A percentile compares a stretch with the other conserved stretches of the same genome.
Evolutionary conservation across 2,888 invertebrate genomes (phyloP).

Genomic region (Rhagonycha fulva): DNA sequence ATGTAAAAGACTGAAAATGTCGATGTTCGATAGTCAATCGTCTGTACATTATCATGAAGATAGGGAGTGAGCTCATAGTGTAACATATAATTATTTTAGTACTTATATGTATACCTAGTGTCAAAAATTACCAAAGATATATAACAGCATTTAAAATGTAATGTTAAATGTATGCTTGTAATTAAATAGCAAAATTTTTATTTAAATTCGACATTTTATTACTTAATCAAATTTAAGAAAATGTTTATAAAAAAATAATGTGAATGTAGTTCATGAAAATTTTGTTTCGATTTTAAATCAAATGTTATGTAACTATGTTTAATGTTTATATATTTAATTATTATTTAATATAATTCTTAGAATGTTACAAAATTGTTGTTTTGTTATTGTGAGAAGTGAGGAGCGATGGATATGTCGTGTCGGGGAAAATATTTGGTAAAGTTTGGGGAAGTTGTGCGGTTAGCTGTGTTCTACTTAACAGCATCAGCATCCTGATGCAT

Average conservation of each 20-base stretch:
- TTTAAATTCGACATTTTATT: neutral
- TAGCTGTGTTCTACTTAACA: neutral
- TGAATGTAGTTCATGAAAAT: neutral
- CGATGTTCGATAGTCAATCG: constrained; percentile 76
- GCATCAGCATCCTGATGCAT: neutral
- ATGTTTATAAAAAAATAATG: neutral
- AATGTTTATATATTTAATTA: constrained; percentile 22
- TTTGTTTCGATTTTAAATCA: neutral
- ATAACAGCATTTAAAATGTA: neutral
- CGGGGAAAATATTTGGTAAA: neutral
- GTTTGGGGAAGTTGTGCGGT: too few species aligned
- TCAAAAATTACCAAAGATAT: constrained; percentile 3
- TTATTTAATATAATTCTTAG: constrained; percentile 18
- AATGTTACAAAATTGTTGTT: constrained; percentile 1
- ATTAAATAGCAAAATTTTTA: neutral
- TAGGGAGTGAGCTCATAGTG: constrained; percentile 55
- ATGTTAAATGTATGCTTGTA: neutral
- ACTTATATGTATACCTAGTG: constrained; percentile 16
- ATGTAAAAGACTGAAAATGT: constrained; percentile 94
- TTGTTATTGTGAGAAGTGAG: neutral
- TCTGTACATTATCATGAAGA: constrained; percentile 66
- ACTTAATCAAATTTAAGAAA: neutral
- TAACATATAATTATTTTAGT: constrained; percentile 8
- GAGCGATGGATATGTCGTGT: neutral
- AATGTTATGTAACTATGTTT: constrained; percentile 21